Evolutionary conservation across 2,888 invertebrate genomes (phyloP).

Genomic region (Macaria liturata): DNA sequence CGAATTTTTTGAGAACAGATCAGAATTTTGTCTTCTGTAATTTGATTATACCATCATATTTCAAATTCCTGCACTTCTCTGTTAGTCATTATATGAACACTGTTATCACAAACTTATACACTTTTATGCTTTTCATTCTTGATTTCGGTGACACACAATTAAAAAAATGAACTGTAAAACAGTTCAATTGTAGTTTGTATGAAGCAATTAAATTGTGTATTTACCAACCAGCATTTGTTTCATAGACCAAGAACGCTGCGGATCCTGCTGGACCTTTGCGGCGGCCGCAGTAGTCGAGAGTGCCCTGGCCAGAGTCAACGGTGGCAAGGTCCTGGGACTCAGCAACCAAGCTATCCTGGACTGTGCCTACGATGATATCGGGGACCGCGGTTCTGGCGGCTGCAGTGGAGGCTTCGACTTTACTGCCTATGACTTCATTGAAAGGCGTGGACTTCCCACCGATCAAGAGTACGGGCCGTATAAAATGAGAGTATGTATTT

Average conservation of each 20-base stretch:
- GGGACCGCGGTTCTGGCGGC: slow-evolving; percentile 86
- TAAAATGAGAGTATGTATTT: slow-evolving; percentile 59
- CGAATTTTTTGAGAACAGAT: no score
- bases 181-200: no score
- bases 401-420: slow-evolving; percentile 96
- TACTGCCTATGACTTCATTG: slow-evolving; percentile 93
- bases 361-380: slow-evolving; percentile 72
- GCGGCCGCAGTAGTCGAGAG: slow-evolving; percentile 59
- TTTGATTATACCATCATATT: no score
- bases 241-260: slow-evolving; percentile 58
- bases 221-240: no score
- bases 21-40: no score
- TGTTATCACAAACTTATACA: no score
- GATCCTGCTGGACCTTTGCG: slow-evolving; percentile 62
- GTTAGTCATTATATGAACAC: no score
- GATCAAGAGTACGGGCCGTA: slow-evolving; percentile 96
- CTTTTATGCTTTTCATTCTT: no score
- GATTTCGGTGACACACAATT: no score
- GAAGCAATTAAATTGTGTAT: no score
- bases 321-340: slow-evolving; percentile 54
- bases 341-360: slow-evolving; percentile 65
- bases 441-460: slow-evolving; percentile 89
- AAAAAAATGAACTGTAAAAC: no score
- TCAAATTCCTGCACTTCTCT: no score
- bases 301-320: slow-evolving; percentile 55